Evolutionary conservation across 2,888 invertebrate species (phyloP), one percentile per base, ranked within the genome.

Genomic region (Zygaena filipendulae): DNA sequence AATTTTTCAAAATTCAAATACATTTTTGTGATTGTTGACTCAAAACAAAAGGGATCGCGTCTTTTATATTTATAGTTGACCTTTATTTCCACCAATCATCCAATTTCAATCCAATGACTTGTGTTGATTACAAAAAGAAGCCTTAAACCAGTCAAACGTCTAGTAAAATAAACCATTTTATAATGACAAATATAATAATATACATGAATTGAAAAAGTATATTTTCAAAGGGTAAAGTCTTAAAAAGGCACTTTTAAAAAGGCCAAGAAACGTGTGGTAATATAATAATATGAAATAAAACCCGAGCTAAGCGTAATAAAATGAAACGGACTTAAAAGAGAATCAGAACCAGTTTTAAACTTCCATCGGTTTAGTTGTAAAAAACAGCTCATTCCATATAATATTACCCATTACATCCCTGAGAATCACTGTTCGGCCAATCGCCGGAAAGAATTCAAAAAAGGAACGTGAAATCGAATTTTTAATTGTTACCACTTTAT

Each of bases 401-500:
- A 71, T 71, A 77, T 75, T 72, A 61, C 68, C 72, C 69, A 74
- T 74, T 74, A 74, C 72, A 63, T 66, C 63, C 67, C 69, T 52
- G 67, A 67, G 70, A 71, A 72, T 68, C 69, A 68, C 66, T 58
- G 58, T 48, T 56, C 59, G 54, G 45, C 70, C 68, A 69, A 74
- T 72, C 64, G 56, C 49, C 49, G 55, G 49, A 36, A 52, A 55
- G 63, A 58, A 69, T 68, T 70, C 50, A 50, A 59, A 66, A 70
- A 70, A 64, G 66, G 68, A 71, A 63, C 63, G 54, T 58, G 49
- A 52, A 49, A 68, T 71, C 59, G 61, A 16, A 68, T 66, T 71
- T 72, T 71, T 74, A 74, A 74, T 74, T 72, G 66, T 68, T 64
- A 62, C 52, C 46, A 59, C 55, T 56, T 57, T n/a, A n/a, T n/a